Conservation (phyloP, 2,113 vertebrate species). For the Jacana jacana region DNA sequence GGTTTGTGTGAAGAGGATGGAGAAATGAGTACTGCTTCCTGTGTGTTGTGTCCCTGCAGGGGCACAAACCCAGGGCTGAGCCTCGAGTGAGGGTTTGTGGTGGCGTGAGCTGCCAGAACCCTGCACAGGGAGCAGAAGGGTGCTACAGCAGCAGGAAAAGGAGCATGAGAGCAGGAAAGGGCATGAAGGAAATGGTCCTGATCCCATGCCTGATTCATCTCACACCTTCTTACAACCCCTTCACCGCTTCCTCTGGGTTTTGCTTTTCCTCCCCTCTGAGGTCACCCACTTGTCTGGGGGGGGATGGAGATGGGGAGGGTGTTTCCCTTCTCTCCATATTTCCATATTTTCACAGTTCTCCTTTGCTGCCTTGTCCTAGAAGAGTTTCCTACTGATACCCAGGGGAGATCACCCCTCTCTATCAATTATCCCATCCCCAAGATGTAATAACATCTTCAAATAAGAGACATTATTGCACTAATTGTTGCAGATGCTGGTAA, state of each 20-base stretch:
- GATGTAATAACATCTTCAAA: neutral
- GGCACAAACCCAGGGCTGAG: neutral
- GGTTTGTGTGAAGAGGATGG: accelerated
- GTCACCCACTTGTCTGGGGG: accelerated
- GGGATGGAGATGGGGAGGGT: neutral
- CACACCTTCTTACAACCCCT: neutral
- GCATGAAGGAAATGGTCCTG: neutral
- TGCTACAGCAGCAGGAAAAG: neutral
- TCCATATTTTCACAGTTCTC: neutral
- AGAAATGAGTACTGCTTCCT: neutral
- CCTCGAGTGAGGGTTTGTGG: accelerated
- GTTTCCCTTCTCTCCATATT: neutral
- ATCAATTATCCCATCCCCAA: neutral
- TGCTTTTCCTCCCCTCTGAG: neutral
- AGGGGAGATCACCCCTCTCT: neutral
- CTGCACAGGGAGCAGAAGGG: accelerated
- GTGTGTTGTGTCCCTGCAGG: neutral
- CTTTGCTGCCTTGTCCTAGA: neutral
- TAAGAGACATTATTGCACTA: neutral
- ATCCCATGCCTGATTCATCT: neutral
- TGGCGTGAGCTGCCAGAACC: accelerated
- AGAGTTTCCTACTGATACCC: accelerated
- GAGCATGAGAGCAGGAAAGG: neutral
- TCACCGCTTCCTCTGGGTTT: neutral
- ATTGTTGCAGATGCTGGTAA: neutral